Evolutionary conservation across 2,888 invertebrate species (phyloP).

Genomic region (Philhelius pedissequus): DNA sequence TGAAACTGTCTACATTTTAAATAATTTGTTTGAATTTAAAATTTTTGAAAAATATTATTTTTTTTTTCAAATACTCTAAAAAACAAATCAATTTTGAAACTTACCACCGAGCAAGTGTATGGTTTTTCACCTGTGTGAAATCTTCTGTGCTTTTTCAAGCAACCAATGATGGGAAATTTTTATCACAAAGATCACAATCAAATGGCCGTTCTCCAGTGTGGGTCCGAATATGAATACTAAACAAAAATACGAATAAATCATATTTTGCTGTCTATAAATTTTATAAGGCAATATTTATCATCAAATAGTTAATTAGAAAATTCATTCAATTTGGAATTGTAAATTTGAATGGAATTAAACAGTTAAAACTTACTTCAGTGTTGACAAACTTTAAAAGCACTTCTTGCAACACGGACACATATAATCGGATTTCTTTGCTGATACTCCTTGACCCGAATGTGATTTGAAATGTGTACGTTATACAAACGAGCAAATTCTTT

Average conservation of each 20-base stretch:
- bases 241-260: not conserved
- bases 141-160: slow-evolving; percentile 87
- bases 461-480: slow-evolving; percentile 85
- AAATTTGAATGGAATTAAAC: not conserved
- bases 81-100: slow-evolving; percentile 58
- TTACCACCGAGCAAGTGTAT: slow-evolving; percentile 83
- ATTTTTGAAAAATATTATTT: too few relatives aligned
- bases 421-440: slow-evolving; percentile 81
- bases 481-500: slow-evolving; percentile 81
- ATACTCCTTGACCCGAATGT: slow-evolving; percentile 82
- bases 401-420: slow-evolving; percentile 84
- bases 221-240: slow-evolving; percentile 83
- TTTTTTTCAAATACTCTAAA: too few relatives aligned
- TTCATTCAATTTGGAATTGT: too few relatives aligned
- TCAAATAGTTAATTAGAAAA: too few relatives aligned
- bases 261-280: not conserved
- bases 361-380: slow-evolving; percentile 78
- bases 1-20: too few relatives aligned
- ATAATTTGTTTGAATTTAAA: too few relatives aligned
- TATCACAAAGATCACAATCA: slow-evolving; percentile 86
- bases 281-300: too few relatives aligned
- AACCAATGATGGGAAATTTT: slow-evolving; percentile 85
- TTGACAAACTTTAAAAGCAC: slow-evolving; percentile 83
- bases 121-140: slow-evolving; percentile 84
- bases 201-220: slow-evolving; percentile 85